Percentiles rank a stretch among this genome's conserved stretches.
Conservation (phyloP, 1,140 invertebrate genomes). For the Drosophila oshimai region DNA sequence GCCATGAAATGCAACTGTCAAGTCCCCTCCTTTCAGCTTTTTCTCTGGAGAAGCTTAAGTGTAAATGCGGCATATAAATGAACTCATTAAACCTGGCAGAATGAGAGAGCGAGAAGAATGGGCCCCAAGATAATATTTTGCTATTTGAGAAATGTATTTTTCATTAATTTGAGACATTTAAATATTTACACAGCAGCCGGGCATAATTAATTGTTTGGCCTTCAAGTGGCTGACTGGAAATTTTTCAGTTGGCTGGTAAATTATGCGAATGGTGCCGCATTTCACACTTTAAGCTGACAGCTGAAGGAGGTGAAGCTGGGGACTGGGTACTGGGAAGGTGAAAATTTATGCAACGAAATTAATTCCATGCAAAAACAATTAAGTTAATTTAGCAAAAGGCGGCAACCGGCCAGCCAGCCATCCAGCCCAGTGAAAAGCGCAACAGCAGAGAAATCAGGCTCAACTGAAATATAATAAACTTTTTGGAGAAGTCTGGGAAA, state of each 20-base stretch:
- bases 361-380: conserved; percentile 81
- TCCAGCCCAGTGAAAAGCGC: conserved; percentile 48
- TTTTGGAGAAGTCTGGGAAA: conserved; percentile 24
- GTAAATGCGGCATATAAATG: conserved; percentile 74
- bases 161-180: conserved; percentile 77
- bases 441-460: conserved; percentile 69
- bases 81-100: conserved; percentile 62
- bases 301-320: not conserved
- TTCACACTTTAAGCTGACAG: conserved; percentile 77
- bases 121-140: conserved; percentile 65
- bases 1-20: conserved; percentile 15
- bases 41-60: conserved; percentile 7
- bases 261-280: conserved; percentile 73
- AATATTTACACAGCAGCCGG: conserved; percentile 64
- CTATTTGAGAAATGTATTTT: conserved; percentile 70
- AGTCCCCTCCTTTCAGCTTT: not conserved
- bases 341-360: conserved; percentile 79
- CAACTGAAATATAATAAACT: conserved; percentile 80
- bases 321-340: conserved; percentile 48
- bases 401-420: not conserved
- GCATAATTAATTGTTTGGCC: conserved; percentile 68
- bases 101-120: not conserved
- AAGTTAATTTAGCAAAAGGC: conserved; percentile 80
- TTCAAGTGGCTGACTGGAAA: conserved; percentile 66
- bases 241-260: conserved; percentile 55